These are phyloP conservation scores for Strigamia maritima DNA, from an alignment of 2,888 invertebrate genomes.

Conservation along the genomic window DNA sequence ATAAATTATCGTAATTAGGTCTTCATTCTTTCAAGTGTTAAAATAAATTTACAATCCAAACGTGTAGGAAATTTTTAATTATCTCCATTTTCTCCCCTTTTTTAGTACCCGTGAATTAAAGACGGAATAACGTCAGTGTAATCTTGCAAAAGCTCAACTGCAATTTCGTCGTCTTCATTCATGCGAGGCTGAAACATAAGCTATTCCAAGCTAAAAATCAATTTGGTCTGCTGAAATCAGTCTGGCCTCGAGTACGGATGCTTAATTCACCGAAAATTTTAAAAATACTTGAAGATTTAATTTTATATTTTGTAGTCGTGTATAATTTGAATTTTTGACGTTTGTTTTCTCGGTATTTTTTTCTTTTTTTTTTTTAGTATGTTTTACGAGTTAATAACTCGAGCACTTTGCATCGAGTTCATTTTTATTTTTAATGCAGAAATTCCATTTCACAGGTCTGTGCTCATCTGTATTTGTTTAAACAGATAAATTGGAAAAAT, in stretches of 20 bases:
- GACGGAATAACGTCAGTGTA: background rate
- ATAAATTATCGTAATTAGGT: background rate
- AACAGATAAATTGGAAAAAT: background rate
- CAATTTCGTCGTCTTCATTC: background rate
- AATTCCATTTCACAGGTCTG: background rate
- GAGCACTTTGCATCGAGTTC: background rate
- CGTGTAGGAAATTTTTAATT: background rate
- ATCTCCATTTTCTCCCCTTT: background rate
- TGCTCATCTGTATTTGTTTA: background rate
- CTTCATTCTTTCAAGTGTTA: background rate
- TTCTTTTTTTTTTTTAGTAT: too few species aligned
- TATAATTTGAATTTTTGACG: background rate
- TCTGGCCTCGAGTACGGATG: background rate
- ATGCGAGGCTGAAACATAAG: background rate
- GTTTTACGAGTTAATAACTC: too few species aligned
- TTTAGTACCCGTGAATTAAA: background rate
- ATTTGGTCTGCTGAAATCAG: background rate
- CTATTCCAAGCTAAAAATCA: conserved; percentile 2
- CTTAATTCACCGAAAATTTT: background rate
- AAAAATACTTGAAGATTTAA: background rate
- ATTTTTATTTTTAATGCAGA: background rate
- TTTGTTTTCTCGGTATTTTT: background rate
- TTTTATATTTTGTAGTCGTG: background rate
- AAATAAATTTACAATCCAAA: background rate
- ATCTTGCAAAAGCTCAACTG: background rate